Percentiles rank a stretch among this genome's conserved stretches.
These are phyloP conservation scores for Apeltes quadracus DNA, from an alignment of 2,113 vertebrate genomes.

Conservation along the genomic window DNA sequence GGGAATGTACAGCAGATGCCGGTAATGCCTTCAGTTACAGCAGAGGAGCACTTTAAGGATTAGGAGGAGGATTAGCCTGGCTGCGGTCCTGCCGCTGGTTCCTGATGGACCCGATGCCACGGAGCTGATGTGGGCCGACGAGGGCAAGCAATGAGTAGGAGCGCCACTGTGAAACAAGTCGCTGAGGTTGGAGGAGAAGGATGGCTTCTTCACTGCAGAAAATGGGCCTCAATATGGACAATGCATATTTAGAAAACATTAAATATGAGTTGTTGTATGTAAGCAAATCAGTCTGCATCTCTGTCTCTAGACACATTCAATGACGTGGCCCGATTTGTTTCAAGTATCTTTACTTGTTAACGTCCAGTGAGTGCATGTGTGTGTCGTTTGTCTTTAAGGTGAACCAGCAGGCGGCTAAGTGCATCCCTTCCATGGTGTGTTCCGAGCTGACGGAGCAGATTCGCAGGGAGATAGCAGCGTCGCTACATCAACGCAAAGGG, in stretches of 20 bases:
- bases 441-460: constrained; percentile 97
- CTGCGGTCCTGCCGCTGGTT: constrained; percentile 39
- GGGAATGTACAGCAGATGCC: constrained; percentile 32
- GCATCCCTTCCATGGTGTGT: constrained; percentile 97
- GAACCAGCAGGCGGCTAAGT: constrained; percentile 93
- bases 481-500: constrained; percentile 95
- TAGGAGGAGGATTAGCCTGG: constrained; percentile 68
- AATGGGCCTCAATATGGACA: not conserved
- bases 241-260: not conserved
- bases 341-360: not conserved
- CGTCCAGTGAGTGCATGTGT: not conserved
- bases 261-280: not conserved
- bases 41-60: constrained; percentile 64
- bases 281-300: not conserved
- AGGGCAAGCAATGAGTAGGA: constrained; percentile 37
- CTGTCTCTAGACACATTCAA: not conserved
- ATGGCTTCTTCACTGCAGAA: not conserved
- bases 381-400: constrained; percentile 78
- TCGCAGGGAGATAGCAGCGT: constrained; percentile 92
- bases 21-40: constrained; percentile 48
- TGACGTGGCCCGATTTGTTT: not conserved
- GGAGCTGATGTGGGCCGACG: constrained; percentile 49
- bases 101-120: constrained; percentile 52
- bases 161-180: constrained; percentile 10
- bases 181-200: not conserved